Base-by-base conservation (phyloP, 2,888 invertebrate genomes). In the Ceriagrion tenellum region DNA sequence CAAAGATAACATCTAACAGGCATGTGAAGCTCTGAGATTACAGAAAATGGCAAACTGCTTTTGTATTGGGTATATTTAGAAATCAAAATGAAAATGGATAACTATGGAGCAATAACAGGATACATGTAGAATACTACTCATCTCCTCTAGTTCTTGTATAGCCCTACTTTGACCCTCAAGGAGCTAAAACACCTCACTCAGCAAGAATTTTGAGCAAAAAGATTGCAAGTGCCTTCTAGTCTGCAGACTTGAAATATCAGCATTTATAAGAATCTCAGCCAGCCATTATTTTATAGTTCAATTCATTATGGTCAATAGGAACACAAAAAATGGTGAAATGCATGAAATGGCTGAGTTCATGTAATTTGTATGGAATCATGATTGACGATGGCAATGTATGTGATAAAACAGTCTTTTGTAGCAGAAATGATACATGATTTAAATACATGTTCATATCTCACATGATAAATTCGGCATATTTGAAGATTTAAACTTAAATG, bases 161-260 rank as follows among this genome's bases (percentile, higher is more conserved):
- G 30, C 30, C 12, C 74, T 81, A 81, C 30, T 81, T 81, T 26
- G 30, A 3, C 81, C 26, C 81, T 35, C 35, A 30, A 69, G 8
- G 81, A 81, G 81, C 35, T 16, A 16, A 81, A 81, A 35, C 6
- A 26, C 12, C n/a, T 81, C 16, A 81, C 81, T 26, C 81, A 81
- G 13, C 30, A 81, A 16, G 81, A 18, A 35, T 81, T 69, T 81
- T 81, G 81, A 81, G 81, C 81, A 81, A 81, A 81, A 81, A 81
- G 35, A 81, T 3, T 81, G 81, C 69, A 81, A 35, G 30, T 81
- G 81, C 81, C 30, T n/a, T 18, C 81, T 81, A 81, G 35, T 35
- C 13, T 30, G 81, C 35, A 35, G 81, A 81, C 16, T 81, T 81
- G 13, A 16, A 30, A 30, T n/a, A 35, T 35, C 35, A 35, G 30